A percentile compares a stretch with the other conserved stretches of the same genome.
Evolutionary conservation across 2,797 vertebrate species (phyloP).

Genomic region (Ptychadena robeensis): DNA sequence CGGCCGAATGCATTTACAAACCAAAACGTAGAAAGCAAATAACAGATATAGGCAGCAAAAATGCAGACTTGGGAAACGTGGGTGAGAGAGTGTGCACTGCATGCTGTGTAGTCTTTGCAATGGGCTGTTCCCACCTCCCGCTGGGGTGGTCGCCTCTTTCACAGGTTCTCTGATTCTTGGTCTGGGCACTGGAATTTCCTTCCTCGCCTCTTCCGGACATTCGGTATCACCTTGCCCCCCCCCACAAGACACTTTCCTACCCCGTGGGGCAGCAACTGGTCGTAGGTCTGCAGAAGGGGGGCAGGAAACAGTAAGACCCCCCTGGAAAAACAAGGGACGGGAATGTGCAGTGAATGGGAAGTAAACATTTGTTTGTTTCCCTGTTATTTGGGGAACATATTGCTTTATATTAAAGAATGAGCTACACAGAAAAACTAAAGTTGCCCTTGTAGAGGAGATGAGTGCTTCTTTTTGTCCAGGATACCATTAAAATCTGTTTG

Average conservation of each 20-base stretch:
- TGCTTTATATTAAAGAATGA: not conserved
- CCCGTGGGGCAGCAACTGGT: slow-evolving; percentile 69
- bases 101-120: slow-evolving; percentile 50
- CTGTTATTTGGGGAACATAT: slow-evolving; percentile 3
- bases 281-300: slow-evolving; percentile 65
- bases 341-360: slow-evolving; percentile 44
- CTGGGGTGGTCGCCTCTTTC: slow-evolving; percentile 54
- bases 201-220: slow-evolving; percentile 55
- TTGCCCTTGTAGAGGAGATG: too few relatives aligned
- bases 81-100: slow-evolving; percentile 45
- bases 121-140: slow-evolving; percentile 62
- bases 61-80: slow-evolving; percentile 14
- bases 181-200: slow-evolving; percentile 59
- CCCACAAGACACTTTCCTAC: slow-evolving; percentile 63
- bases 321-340: slow-evolving; percentile 50
- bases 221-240: slow-evolving; percentile 53
- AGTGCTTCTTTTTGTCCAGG: too few relatives aligned
- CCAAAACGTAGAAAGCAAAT: slow-evolving; percentile 7
- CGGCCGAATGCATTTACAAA: slow-evolving; percentile 18
- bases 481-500: too few relatives aligned
- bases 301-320: slow-evolving; percentile 65
- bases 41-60: slow-evolving; percentile 32
- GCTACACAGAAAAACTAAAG: too few relatives aligned
- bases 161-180: slow-evolving; percentile 57
- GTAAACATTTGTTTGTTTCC: slow-evolving; percentile 32